Conservation (phyloP, 2,113 vertebrate genomes). For the Romanogobio albipinnatus region DNA sequence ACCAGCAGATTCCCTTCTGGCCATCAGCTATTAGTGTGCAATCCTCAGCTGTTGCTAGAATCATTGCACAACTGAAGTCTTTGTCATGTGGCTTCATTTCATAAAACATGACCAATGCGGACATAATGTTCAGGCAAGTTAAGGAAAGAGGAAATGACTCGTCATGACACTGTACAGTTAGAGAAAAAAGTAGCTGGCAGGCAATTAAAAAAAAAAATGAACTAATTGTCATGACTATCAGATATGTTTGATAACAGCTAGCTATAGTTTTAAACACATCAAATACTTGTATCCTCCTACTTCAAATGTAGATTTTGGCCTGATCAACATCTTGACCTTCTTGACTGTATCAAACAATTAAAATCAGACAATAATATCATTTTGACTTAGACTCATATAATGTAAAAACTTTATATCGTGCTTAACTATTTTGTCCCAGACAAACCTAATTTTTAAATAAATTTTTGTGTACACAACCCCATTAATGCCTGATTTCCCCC, state of each 20-base stretch:
- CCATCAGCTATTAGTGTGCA: neutral
- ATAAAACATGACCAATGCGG: neutral
- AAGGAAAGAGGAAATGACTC: neutral
- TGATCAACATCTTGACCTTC: neutral
- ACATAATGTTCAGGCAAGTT: neutral
- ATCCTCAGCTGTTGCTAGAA: neutral
- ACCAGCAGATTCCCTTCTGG: neutral
- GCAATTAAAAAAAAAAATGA: neutral
- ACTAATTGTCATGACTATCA: neutral
- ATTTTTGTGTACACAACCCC: no score
- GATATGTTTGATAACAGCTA: neutral
- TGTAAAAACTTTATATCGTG: no score
- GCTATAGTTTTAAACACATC: no score
- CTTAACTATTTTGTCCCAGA: no score
- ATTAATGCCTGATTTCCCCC: no score
- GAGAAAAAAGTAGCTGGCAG: neutral
- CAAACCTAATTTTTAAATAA: no score
- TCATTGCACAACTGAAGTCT: neutral
- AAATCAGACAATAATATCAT: no score
- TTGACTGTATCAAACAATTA: neutral
- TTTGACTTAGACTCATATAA: no score
- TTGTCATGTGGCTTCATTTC: neutral
- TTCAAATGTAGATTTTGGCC: neutral
- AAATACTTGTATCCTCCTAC: neutral
- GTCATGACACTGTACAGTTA: neutral